Evolutionary conservation across 2,888 invertebrate genomes (phyloP).

Genomic region (Agonopterix alstromeriana): DNA sequence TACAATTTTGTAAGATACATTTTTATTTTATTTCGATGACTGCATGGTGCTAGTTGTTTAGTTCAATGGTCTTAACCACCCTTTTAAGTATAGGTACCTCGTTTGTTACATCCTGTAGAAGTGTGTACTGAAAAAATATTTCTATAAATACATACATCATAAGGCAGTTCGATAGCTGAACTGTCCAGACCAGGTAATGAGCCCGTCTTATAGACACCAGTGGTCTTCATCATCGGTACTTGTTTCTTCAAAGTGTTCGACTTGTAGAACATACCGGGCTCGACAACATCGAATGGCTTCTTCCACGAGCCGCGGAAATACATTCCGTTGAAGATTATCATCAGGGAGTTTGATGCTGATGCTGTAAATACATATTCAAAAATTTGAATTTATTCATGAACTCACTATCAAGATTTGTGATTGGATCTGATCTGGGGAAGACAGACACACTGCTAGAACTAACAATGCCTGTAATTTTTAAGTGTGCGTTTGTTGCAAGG

Average conservation of each 20-base stretch:
- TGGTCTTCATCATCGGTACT: conserved; percentile 82
- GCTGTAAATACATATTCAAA: conserved; percentile 26
- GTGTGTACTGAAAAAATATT: neutral
- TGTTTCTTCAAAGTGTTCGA: conserved; percentile 77
- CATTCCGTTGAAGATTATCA: conserved; percentile 85
- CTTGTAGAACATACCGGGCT: conserved; percentile 79
- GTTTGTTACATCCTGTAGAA: too few species aligned
- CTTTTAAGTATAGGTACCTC: neutral
- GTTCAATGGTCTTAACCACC: too few species aligned
- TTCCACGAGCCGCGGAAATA: conserved; percentile 89
- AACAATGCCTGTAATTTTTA: too few species aligned
- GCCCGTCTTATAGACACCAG: conserved; percentile 78
- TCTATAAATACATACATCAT: conserved; percentile 75
- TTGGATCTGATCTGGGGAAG: too few species aligned
- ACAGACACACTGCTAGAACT: too few species aligned
- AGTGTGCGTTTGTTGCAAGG: too few species aligned
- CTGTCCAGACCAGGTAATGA: conserved; percentile 79
- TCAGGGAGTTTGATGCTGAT: conserved; percentile 70
- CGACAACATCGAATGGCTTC: conserved; percentile 76
- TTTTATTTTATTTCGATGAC: too few species aligned
- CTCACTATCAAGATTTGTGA: too few species aligned
- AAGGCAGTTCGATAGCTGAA: conserved; percentile 83
- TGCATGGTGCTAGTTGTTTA: too few species aligned
- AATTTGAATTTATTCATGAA: too few species aligned
- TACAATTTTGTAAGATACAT: too few species aligned